A percentile compares a stretch with the other conserved stretches of the same genome.
Evolutionary conservation across 2,888 invertebrate genomes (phyloP).

Genomic region (Erannis defoliaria): DNA sequence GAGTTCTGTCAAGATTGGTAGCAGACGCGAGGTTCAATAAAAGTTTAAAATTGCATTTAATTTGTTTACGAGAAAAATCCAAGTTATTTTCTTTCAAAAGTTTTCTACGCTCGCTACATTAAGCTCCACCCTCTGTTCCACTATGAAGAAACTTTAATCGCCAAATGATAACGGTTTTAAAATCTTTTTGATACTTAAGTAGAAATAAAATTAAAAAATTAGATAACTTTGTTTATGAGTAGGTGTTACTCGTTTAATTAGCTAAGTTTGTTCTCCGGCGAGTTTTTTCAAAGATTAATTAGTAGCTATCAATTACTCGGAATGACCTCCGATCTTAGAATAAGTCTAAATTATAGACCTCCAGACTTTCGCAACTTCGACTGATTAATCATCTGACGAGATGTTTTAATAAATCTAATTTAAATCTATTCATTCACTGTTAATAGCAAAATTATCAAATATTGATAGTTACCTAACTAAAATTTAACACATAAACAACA

Average conservation of each 20-base stretch:
- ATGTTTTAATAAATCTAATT: slow-evolving; percentile 29
- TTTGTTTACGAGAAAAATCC: background rate
- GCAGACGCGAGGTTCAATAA: background rate
- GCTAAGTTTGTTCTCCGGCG: background rate
- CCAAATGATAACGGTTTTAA: slow-evolving; percentile 1
- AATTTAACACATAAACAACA: too few relatives aligned
- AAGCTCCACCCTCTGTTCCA: background rate
- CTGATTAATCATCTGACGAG: slow-evolving; percentile 40
- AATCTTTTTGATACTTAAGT: background rate
- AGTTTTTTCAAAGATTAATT: slow-evolving; percentile 22
- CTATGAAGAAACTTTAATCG: slow-evolving; percentile 1
- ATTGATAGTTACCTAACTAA: too few relatives aligned
- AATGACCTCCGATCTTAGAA: slow-evolving; percentile 15
- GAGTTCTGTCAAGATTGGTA: background rate
- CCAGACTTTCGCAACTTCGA: slow-evolving; percentile 35
- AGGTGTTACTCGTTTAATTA: slow-evolving; percentile 19
- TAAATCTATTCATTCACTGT: slow-evolving; percentile 15
- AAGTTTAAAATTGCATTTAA: background rate
- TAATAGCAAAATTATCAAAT: too few relatives aligned
- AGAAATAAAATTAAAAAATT: slow-evolving; percentile 18
- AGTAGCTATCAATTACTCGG: slow-evolving; percentile 12
- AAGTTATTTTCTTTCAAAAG: background rate
- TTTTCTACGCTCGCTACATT: background rate
- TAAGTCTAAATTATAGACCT: slow-evolving; percentile 19
- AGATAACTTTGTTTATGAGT: slow-evolving; percentile 17